Conservation (phyloP, 2,797 vertebrate genomes). For the Sebastiscus tertius region DNA sequence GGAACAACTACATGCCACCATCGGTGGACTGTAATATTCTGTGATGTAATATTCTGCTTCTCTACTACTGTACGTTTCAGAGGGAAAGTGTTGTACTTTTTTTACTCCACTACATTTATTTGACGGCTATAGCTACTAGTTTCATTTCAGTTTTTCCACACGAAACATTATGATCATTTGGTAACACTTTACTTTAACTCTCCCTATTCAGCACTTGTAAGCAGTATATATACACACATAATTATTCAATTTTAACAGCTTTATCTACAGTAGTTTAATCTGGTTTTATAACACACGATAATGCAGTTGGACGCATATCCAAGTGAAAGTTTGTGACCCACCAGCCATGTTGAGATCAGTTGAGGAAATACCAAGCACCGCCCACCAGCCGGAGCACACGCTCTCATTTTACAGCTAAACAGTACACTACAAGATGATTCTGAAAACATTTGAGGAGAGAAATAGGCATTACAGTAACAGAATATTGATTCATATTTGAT, state of each 20-base stretch:
- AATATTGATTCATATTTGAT: not conserved
- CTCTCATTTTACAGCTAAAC: too few relatives aligned
- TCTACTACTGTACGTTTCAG: not conserved
- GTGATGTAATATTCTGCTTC: not conserved
- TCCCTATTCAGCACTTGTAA: not conserved
- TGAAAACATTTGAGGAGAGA: fast-evolving
- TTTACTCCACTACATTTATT: not conserved
- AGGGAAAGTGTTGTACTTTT: not conserved
- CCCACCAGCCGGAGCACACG: fast-evolving
- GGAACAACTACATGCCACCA: not conserved
- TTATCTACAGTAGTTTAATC: not conserved
- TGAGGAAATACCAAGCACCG: too few relatives aligned
- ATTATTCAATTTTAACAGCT: not conserved
- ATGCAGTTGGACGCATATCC: not conserved
- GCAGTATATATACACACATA: not conserved
- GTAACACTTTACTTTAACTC: too few relatives aligned
- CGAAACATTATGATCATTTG: too few relatives aligned
- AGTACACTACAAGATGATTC: too few relatives aligned
- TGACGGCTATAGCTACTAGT: not conserved
- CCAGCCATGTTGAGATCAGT: too few relatives aligned
- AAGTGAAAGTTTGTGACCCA: not conserved
- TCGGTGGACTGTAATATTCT: not conserved
- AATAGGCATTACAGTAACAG: not conserved
- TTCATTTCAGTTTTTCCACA: too few relatives aligned
- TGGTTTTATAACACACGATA: not conserved